phyloP scores from a whole-genome alignment of 2,797 vertebrate species.

The Morelia viridis region DNA sequence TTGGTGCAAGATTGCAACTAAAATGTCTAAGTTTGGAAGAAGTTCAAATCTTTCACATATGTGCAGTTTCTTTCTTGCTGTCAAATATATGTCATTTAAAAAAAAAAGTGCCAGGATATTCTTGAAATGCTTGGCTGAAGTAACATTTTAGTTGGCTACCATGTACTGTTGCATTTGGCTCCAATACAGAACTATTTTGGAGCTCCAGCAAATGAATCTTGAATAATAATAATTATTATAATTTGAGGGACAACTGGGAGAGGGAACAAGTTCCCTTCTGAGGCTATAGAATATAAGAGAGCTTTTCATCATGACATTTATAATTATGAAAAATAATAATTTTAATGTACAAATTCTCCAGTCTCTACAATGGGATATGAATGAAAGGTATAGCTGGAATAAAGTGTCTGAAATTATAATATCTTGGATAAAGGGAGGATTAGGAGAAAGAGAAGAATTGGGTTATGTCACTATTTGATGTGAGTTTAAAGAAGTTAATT shows the following conservation, averaged over 20 bases:
- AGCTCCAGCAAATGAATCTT: not conserved
- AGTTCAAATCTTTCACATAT: not conserved
- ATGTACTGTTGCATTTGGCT: constrained; percentile 22
- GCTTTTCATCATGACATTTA: not conserved
- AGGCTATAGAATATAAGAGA: not conserved
- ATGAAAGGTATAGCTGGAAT: not conserved
- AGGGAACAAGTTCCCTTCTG: not conserved
- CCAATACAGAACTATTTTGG: not conserved
- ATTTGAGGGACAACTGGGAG: constrained; percentile 11
- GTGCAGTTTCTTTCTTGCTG: not conserved
- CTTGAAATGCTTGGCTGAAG: constrained; percentile 21
- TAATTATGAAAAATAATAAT: not conserved
- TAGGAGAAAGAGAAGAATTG: not conserved
- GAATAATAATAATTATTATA: not conserved
- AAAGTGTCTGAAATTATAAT: not conserved
- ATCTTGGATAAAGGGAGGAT: not conserved
- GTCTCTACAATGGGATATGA: not conserved
- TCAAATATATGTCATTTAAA: not conserved
- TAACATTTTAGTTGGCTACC: constrained; percentile 20
- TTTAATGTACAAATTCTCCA: not conserved
- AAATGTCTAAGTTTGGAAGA: not conserved
- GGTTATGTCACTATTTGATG: not conserved
- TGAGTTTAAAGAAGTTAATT: not conserved
- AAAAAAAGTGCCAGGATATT: not conserved
- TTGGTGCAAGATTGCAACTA: not conserved